Percentiles rank a stretch among this genome's conserved stretches.
phyloP scores from a whole-genome alignment of 1,140 invertebrate species.

The Drusus annulatus region DNA sequence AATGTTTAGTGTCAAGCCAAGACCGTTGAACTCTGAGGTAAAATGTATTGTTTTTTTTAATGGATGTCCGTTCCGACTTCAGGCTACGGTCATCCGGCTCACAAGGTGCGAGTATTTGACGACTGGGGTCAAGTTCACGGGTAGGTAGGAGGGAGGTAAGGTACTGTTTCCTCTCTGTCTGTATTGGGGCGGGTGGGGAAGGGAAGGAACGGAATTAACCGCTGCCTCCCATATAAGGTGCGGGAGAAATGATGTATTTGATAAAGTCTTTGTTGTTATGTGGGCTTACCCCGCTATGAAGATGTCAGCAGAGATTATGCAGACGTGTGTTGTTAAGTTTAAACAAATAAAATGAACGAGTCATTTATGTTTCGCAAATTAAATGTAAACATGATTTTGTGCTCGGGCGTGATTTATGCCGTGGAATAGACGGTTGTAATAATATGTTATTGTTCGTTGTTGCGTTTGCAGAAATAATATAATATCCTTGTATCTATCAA shows the following conservation, averaged over 20 bases:
- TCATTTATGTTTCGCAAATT: too few species aligned
- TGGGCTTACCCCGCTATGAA: background rate
- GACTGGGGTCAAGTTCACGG: background rate
- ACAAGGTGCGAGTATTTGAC: background rate
- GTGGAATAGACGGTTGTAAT: too few species aligned
- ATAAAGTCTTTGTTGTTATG: conserved; percentile 1
- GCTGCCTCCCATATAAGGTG: background rate
- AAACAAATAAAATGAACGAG: too few species aligned
- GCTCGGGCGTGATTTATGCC: too few species aligned
- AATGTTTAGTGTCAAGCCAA: conserved; percentile 3
- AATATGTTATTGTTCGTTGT: too few species aligned
- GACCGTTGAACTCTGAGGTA: background rate
- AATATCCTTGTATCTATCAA: too few species aligned
- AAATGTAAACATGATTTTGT: too few species aligned
- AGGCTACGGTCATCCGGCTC: too few species aligned
- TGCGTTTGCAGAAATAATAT: too few species aligned
- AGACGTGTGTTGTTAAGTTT: background rate
- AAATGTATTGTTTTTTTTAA: background rate
- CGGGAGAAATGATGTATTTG: conserved; percentile 7
- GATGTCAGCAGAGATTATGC: background rate
- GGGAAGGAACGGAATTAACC: background rate
- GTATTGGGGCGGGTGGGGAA: background rate
- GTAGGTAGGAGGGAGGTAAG: too few species aligned
- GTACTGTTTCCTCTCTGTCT: too few species aligned
- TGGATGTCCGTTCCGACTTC: background rate